A percentile compares a stretch with the other conserved stretches of the same genome.
Evolutionary conservation across 2,797 vertebrate species (phyloP).

Genomic region (Xenentodon cancila): DNA sequence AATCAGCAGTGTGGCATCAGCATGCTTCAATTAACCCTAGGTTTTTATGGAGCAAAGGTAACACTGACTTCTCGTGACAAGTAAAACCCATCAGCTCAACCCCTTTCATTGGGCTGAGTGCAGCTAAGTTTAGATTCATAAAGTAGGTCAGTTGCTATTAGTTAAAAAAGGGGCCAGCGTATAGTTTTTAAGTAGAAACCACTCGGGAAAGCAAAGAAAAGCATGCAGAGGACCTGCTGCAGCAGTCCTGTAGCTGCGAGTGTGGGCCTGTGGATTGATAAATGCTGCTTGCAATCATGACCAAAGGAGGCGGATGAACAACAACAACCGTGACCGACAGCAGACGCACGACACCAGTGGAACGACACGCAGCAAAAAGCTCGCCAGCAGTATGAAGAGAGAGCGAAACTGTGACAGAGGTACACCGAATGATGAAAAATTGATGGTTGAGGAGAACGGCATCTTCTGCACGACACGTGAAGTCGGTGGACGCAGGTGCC

Average conservation of each 20-base stretch:
- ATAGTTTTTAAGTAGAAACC: constrained; percentile 42
- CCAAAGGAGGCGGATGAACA: constrained; percentile 47
- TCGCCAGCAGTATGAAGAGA: background rate
- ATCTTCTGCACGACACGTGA: constrained; percentile 18
- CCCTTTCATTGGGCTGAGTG: constrained; percentile 34
- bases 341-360: constrained; percentile 50
- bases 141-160: constrained; percentile 65
- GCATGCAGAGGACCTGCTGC: constrained; percentile 29
- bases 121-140: constrained; percentile 61
- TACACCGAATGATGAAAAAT: constrained; percentile 63
- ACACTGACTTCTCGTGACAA: constrained; percentile 28
- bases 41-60: constrained; percentile 55
- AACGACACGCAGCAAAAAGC: constrained; percentile 51
- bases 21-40: constrained; percentile 56
- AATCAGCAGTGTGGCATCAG: constrained; percentile 53
- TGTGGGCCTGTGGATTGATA: constrained; percentile 60
- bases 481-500: constrained; percentile 63
- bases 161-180: constrained; percentile 38
- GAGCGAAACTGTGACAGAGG: constrained; percentile 30
- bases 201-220: constrained; percentile 8
- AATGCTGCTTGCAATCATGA: constrained; percentile 57
- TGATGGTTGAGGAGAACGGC: constrained; percentile 45
- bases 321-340: constrained; percentile 60
- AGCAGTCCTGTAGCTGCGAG: constrained; percentile 29
- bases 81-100: constrained; percentile 30